Conservation (phyloP, 1,140 invertebrate genomes). For the Danaus melanippus region DNA sequence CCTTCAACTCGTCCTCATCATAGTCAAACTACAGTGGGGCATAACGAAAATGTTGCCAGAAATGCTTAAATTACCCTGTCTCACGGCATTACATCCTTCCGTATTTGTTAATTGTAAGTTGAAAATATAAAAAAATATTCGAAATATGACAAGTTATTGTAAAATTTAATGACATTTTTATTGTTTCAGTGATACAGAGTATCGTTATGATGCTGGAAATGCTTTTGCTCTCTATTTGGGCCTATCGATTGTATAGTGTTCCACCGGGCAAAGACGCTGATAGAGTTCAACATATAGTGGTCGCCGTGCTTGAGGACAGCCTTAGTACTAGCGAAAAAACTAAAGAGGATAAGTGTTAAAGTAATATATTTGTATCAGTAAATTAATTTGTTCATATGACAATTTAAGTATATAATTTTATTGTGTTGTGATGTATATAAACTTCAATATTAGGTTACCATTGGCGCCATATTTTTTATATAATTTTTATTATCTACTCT, state of each 20-base stretch:
- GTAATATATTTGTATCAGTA: slow-evolving; percentile 1
- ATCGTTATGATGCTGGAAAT: slow-evolving; percentile 75
- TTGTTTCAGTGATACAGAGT: slow-evolving; percentile 75
- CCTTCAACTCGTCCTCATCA: slow-evolving; percentile 70
- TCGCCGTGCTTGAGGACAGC: slow-evolving; percentile 48
- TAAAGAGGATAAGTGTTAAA: slow-evolving; percentile 30
- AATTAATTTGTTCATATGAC: slow-evolving; percentile 12
- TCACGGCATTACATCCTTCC: slow-evolving; percentile 57
- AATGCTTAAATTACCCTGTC: slow-evolving; percentile 63
- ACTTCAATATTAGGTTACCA: slow-evolving; percentile 1
- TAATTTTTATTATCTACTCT: slow-evolving; percentile 1
- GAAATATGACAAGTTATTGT: too few relatives aligned
- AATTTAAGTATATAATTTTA: slow-evolving; percentile 9
- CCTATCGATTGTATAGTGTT: slow-evolving; percentile 71
- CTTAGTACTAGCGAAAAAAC: slow-evolving; percentile 26
- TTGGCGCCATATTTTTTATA: slow-evolving; percentile 1
- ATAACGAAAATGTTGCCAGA: slow-evolving; percentile 62
- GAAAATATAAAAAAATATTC: too few relatives aligned
- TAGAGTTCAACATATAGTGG: slow-evolving; percentile 41
- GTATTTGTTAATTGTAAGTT: slow-evolving; percentile 62
- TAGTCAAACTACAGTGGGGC: slow-evolving; percentile 73
- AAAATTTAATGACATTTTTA: slow-evolving; percentile 11
- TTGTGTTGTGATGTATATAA: slow-evolving; percentile 9
- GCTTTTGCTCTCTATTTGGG: slow-evolving; percentile 72
- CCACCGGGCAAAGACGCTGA: slow-evolving; percentile 48